Base-by-base conservation (phyloP, 2,888 invertebrate species). In the Thereva nobilitata region DNA sequence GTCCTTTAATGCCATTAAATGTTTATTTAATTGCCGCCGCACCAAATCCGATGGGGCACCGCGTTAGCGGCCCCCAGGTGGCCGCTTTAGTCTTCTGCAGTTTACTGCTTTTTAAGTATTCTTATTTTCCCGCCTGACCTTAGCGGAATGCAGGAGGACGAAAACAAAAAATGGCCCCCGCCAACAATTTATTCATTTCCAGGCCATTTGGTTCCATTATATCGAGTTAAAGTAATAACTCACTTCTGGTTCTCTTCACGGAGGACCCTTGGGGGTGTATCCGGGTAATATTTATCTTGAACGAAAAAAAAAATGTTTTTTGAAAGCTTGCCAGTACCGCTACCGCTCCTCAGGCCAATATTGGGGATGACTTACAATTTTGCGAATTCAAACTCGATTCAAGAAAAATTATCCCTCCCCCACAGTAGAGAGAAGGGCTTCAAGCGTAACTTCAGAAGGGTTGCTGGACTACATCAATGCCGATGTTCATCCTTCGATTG, bases 191-290 rank as follows among this genome's bases (percentile, higher is more conserved):
- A 47, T 47, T 47, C 47, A 12, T 10, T 47, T 47, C 47, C 47
- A 47, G 5, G 12, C 12, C 47, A 47, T 47, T 47, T 47, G 10
- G 23, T n/a, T 2, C 47, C 12, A 12, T 47, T 47, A 47, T 47
- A 10, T n/a, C 42, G 7, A 42, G 7, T 42, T 42, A n/a, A 4
- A 42, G n/a, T 9, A 6, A 47, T 47, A 47, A 47, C 47, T 47
- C 47, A 9, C 47, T 47, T 47, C 47, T 4, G 47, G 5, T 47
- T 47, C n/a, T 12, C 47, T 47, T 47, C 47, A 47, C 10, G 10
- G 9, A 47, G 42, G 42, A 9, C 42, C 23, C 23, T 23, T 23
- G 23, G 23, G 23, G 42, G 42, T 12, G 12, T 9, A 5, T 47
- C 12, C 12, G 2, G 47, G 7, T 23, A 23, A 23, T 23, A 5